Percentiles rank a stretch among this genome's conserved stretches.
phyloP scores from a whole-genome alignment of 2,113 vertebrate genomes.

The Bujurquina vittata region DNA sequence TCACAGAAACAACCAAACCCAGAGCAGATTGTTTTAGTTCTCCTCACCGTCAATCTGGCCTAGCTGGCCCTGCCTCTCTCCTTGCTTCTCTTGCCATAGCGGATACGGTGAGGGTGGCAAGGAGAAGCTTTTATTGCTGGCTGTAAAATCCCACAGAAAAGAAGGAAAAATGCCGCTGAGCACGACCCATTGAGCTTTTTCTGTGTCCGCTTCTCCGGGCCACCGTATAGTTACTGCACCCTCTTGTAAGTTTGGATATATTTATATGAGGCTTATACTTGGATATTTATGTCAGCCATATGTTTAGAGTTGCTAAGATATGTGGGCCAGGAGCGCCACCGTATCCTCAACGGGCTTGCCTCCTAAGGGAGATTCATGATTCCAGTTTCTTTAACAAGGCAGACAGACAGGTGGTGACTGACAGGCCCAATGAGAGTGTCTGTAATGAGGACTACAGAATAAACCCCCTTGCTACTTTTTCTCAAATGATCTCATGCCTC shows the following conservation, averaged over 20 bases:
- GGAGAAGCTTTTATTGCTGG: conserved; percentile 52
- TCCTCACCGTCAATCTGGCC: conserved; percentile 33
- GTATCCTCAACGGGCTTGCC: conserved; percentile 50
- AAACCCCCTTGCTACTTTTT: conserved; percentile 38
- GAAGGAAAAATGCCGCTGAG: conserved; percentile 48
- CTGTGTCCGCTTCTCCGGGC: conserved; percentile 18
- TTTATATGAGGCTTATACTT: conserved; percentile 63
- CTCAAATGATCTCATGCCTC: conserved; percentile 70
- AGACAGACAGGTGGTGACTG: conserved; percentile 74
- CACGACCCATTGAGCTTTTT: conserved; percentile 43
- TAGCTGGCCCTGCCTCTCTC: conserved; percentile 25
- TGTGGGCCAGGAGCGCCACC: conserved; percentile 46
- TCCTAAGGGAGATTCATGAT: conserved; percentile 65
- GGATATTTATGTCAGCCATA: conserved; percentile 59
- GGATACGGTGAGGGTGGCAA: conserved; percentile 47
- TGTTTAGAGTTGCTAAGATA: conserved; percentile 63
- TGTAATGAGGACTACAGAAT: conserved; percentile 71
- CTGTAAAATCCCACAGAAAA: conserved; percentile 62
- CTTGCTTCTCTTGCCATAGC: conserved; percentile 43
- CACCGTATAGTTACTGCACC: conserved; percentile 41
- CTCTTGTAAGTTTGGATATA: conserved; percentile 58
- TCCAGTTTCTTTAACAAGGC: conserved; percentile 67
- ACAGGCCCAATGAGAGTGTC: conserved; percentile 66
- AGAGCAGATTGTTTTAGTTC: conserved; percentile 64
- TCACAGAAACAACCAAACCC: conserved; percentile 48